Percentiles rank a stretch among this genome's conserved stretches.
Evolutionary conservation across 2,797 vertebrate genomes (phyloP).

Genomic region (Echiichthys vipera): DNA sequence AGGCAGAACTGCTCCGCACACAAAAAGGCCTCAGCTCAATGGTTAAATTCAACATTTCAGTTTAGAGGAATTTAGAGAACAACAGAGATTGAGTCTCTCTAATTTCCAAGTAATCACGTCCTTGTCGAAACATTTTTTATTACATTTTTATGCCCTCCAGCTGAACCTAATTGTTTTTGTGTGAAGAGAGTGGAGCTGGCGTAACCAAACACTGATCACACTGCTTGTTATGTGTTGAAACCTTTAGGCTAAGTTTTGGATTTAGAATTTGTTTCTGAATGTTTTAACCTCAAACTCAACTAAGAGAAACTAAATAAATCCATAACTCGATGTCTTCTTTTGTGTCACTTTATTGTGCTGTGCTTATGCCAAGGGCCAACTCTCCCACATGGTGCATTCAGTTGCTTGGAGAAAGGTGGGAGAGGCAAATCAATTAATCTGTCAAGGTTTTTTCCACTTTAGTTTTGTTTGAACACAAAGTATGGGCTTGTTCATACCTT

Average conservation of each 20-base stretch:
- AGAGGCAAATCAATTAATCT: neutral
- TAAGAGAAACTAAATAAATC: neutral
- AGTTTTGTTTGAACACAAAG: slow-evolving; percentile 1
- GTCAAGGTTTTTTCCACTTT: neutral
- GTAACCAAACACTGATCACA: neutral
- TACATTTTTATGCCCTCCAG: neutral
- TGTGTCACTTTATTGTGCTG: neutral
- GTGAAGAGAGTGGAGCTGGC: neutral
- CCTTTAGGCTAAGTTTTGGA: neutral
- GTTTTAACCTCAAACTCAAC: neutral
- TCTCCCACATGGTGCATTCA: neutral
- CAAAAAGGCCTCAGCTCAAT: neutral
- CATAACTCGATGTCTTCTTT: neutral
- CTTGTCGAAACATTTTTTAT: neutral
- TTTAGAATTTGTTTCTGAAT: neutral
- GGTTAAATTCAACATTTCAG: slow-evolving; percentile 15
- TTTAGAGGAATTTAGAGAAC: neutral
- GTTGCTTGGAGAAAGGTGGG: neutral
- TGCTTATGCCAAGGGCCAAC: neutral
- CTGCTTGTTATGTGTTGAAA: neutral
- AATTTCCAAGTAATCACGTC: neutral
- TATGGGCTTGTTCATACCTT: neutral
- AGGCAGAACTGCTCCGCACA: neutral
- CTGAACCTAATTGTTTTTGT: neutral
- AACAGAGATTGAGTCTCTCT: neutral